Base-by-base conservation (phyloP, 2,888 invertebrate species). In the Acanthococcus lagerstroemiae region DNA sequence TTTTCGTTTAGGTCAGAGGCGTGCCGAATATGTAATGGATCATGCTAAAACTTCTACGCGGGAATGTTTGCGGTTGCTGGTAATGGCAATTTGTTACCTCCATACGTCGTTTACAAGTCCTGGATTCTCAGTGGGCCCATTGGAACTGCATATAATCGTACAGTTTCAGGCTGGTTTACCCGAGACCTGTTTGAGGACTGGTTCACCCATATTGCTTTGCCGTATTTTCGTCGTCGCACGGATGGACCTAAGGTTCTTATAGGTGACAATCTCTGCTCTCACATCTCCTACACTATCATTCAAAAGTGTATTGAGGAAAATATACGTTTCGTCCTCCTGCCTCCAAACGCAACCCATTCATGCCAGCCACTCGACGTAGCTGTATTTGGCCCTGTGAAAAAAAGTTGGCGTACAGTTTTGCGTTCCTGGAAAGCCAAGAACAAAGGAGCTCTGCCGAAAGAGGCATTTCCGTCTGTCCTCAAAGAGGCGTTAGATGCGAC, bases 291-390 rank as follows among this genome's bases (percentile, higher is more conserved):
- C n/a, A 6, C 6, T 26, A 25, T 24, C 19, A 27, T 55, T 6
- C 15, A 25, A 9, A 24, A 26, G 26, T 25, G 7, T 5, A 5
- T 55, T 17, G 5, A n/a, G 3, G 55, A 55, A 19, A 21, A 52
- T 21, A 21, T 55, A 9, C n/a, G 26, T 6, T 55, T 55, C 5
- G 27, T 55, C 15, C n/a, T 55, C 6, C n/a, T 55, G 6, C 55
- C 55, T n/a, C 7, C 55, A 3, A 55, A 55, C 26, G 25, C 55
- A n/a, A 55, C 55, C n/a, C 55, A 55, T 26, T n/a, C 26, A 27
- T 25, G 25, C 9, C 55, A 55, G 19, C 55, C 55, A 9, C 55
- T 55, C 6, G 55, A 55, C 17, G 55, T 55, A 7, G 3, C 52
- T 6, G 55, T 55, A 27, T 15, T 55, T 26, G 26, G n/a, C 15